Evolutionary conservation across 2,888 invertebrate species (phyloP), one percentile per base, ranked within the genome.

Genomic region (Schizaphis graminum): DNA sequence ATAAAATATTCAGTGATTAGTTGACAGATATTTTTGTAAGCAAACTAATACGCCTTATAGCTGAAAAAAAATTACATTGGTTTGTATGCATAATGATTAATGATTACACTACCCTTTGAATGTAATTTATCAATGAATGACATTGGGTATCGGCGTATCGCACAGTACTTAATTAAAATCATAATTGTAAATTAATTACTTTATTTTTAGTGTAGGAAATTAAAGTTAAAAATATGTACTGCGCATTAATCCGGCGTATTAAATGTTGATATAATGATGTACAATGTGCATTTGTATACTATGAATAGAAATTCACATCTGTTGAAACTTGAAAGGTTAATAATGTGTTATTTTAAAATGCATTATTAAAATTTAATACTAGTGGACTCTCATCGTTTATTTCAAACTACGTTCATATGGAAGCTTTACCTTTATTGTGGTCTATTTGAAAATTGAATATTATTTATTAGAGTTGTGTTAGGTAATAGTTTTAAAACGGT

Each of bases 151-250:
- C 35, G 28, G 21, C 24, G 53, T 28, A 53, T 47, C 35, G 28
- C 44, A 47, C 53, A 49, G 88, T 47, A 53, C 16, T 21, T 53
- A 53, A 53, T 88, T 88, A 53, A 88, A 88, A 88, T 49, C 49
- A 24, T 53, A 53, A 88, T 53, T 53, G 49, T 16, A 21, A 49
- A 35, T 88, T 88, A 24, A n/a, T 88, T 88, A 35, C 35, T 88
- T 88, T 88, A 88, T 88, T 88, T 87, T 88, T 35, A 88, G 53
- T 53, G n/a, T 53, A 35, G n/a, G 53, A 35, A 88, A 88, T 88
- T 35, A 24, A 88, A 53, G n/a, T 53, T n/a, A 88, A n/a, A 88
- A n/a, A 53, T 53, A 77, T 21, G 35, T 77, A 77, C 35, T 77
- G 77, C 77, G 77, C 35, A 77, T 35, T 77, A 35, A 77, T 47